A percentile compares a stretch with the other conserved stretches of the same genome.
These are phyloP conservation scores for Spinibarbus caldwelli DNA, from an alignment of 2,797 vertebrate genomes.

Conservation along the genomic window DNA sequence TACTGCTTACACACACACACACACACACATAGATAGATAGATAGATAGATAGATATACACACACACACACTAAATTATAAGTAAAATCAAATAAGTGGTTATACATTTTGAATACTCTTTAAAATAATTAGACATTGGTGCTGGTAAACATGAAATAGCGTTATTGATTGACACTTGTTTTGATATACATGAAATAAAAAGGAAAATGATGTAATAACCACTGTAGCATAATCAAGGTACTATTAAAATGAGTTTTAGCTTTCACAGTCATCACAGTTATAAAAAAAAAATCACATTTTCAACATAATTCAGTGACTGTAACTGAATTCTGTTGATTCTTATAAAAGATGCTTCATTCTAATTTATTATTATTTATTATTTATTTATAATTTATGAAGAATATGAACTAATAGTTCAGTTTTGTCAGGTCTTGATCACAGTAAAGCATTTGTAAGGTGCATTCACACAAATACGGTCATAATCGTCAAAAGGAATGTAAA, in stretches of 20 bases:
- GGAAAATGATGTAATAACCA: too few species aligned
- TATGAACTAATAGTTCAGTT: background rate
- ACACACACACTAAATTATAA: too few species aligned
- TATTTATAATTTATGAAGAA: background rate
- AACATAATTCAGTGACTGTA: background rate
- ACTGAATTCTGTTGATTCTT: background rate
- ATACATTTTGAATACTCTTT: background rate
- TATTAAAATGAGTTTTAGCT: background rate
- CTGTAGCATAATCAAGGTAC: background rate
- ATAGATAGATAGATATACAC: too few species aligned
- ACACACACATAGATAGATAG: too few species aligned
- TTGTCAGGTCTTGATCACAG: background rate
- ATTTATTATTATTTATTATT: too few species aligned
- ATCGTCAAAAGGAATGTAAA: background rate
- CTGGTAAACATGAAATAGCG: too few species aligned
- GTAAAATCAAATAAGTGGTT: background rate
- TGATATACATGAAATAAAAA: too few species aligned
- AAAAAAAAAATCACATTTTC: background rate
- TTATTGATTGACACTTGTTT: too few species aligned
- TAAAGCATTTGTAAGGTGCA: background rate
- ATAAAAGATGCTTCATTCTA: background rate
- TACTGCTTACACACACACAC: too few species aligned
- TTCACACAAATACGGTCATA: background rate
- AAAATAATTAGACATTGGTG: background rate
- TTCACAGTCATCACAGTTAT: background rate